Evolutionary conservation across 2,888 invertebrate genomes (phyloP).

Genomic region (Dysmachus trigonus): DNA sequence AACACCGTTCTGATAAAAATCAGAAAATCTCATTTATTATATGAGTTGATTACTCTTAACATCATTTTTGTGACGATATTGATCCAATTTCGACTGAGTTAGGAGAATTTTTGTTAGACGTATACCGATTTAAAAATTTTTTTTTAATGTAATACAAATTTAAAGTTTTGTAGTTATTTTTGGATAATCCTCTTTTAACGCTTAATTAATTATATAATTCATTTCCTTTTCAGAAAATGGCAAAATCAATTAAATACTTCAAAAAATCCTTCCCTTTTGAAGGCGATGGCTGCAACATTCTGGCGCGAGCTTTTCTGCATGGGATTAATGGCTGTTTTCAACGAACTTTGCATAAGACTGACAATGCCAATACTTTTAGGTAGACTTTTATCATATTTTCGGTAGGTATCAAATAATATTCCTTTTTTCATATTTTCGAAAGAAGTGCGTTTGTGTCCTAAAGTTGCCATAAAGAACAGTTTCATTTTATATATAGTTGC

Average conservation of each 20-base stretch:
- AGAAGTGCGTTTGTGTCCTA: constrained; percentile 8
- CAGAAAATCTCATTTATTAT: no score
- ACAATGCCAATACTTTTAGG: constrained; percentile 51
- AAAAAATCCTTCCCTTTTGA: constrained; percentile 50
- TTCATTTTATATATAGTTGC: background rate
- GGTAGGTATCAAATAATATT: constrained; percentile 41
- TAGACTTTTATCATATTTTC: constrained; percentile 50
- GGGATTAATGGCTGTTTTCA: constrained; percentile 47
- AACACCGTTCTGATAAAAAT: no score
- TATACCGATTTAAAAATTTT: no score
- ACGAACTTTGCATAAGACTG: constrained; percentile 51
- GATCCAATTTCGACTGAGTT: no score
- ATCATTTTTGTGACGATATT: no score
- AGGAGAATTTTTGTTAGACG: no score
- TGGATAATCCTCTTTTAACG: no score
- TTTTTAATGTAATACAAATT: no score
- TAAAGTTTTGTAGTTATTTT: no score
- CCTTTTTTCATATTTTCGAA: background rate
- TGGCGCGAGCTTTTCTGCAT: constrained; percentile 51
- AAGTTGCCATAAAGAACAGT: constrained; percentile 3
- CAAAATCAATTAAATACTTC: constrained; percentile 44
- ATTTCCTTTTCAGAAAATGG: constrained; percentile 51
- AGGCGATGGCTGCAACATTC: constrained; percentile 51
- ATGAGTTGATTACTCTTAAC: no score
- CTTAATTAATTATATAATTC: background rate